Percentiles rank a stretch among this genome's conserved stretches.
Evolutionary conservation across 2,888 invertebrate genomes (phyloP).

Genomic region (Lamellibrachia satsuma): DNA sequence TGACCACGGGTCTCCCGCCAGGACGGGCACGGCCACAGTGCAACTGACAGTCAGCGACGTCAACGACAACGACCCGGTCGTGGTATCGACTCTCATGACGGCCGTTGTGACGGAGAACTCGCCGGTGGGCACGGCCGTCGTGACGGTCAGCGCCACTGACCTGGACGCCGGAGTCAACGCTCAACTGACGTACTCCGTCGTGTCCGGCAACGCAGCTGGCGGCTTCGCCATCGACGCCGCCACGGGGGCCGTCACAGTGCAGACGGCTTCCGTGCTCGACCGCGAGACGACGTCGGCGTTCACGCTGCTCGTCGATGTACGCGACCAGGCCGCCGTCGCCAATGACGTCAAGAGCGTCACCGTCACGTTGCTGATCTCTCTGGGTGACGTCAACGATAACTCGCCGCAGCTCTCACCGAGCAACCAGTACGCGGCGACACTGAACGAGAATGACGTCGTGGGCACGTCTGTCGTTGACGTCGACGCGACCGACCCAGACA

Average conservation of each 20-base stretch:
- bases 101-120: slow-evolving; percentile 36
- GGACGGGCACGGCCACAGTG: slow-evolving; percentile 18
- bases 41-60: slow-evolving; percentile 30
- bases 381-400: slow-evolving; percentile 43
- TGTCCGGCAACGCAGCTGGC: slow-evolving; percentile 39
- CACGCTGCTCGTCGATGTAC: slow-evolving; percentile 33
- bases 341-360: not conserved
- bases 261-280: slow-evolving; percentile 20
- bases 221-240: slow-evolving; percentile 44
- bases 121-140: slow-evolving; percentile 28
- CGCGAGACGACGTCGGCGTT: not conserved
- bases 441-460: slow-evolving; percentile 43
- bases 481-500: slow-evolving; percentile 49
- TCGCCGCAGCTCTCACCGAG: slow-evolving; percentile 42
- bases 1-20: slow-evolving; percentile 23
- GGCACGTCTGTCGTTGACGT: slow-evolving; percentile 43
- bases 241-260: slow-evolving; percentile 34
- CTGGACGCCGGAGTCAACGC: slow-evolving; percentile 45
- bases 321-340: slow-evolving; percentile 31
- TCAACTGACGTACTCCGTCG: slow-evolving; percentile 46
- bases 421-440: slow-evolving; percentile 39
- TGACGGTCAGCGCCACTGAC: slow-evolving; percentile 29
- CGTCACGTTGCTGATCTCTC: slow-evolving; percentile 23
- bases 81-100: slow-evolving; percentile 29
- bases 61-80: slow-evolving; percentile 38